Evolutionary conservation across 2,888 invertebrate species (phyloP), one percentile per base, ranked within the genome.

Genomic region (Melanotus villosus): DNA sequence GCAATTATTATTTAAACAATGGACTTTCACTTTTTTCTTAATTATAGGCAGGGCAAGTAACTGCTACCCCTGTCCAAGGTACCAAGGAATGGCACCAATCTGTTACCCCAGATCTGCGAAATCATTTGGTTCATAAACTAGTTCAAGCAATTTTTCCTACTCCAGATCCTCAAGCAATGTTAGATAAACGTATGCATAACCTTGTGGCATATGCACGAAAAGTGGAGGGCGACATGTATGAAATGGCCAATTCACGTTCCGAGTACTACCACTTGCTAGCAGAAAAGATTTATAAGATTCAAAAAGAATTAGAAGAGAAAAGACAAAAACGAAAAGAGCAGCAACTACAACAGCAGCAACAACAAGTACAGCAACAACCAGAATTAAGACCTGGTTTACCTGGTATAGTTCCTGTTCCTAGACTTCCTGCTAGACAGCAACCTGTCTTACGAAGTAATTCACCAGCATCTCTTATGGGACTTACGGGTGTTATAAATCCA

Each of bases 81-180:
- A 93, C 93, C 78, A 98, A 98, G 87, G 97, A 98, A 84, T 99
- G 98, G 99, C 97, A 98, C 83, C 94, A 96, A 84, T 93, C 94
- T 75, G 98, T 99, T 76, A 98, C 97, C 68, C 94, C 95, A 74
- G 99, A 99, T 89, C 91, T 99, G 84, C 90, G 99, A 81, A 99
- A 98, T 87, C 99, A 99, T 85, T 91, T 99, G 78, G 99, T 99
- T 78, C 97, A 99, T 86, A 99, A 99, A 88, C 88, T 99, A 91
- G 99, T 99, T 75, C 98, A 99, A 90, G 98, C 99, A 68, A 99
- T 99, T 84, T 99, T 99, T 86, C 99, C 99, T 6, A 97, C 97
- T 56, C 97, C 98, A 7, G 98, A 99, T 86, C 97, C 97, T 19
- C 93, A 94, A 74, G 97, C 98, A 5, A 93, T 98, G 92, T 89